phyloP scores from a whole-genome alignment of 2,797 vertebrate genomes.

The Amblyraja radiata region DNA sequence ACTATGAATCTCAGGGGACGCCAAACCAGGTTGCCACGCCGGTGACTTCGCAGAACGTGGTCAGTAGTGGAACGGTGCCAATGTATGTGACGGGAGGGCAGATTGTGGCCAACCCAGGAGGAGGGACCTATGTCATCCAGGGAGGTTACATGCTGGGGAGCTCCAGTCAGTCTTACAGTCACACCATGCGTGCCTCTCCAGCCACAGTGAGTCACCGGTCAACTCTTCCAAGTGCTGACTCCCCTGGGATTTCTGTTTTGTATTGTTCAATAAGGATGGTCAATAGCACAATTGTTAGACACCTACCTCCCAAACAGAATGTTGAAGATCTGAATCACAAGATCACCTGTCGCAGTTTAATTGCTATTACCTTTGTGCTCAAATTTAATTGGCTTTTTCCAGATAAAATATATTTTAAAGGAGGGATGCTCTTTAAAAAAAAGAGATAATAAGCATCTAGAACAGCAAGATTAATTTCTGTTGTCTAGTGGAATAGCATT shows the following conservation, averaged over 20 bases:
- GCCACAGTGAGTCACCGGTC: slow-evolving; percentile 71
- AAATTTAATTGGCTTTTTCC: slow-evolving; percentile 1
- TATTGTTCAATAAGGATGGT: slow-evolving; percentile 20
- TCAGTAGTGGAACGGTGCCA: slow-evolving; percentile 66
- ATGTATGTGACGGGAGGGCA: slow-evolving; percentile 82
- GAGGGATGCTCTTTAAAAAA: neutral
- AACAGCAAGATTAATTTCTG: slow-evolving; percentile 22
- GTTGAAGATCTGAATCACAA: slow-evolving; percentile 10
- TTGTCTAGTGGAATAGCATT: slow-evolving; percentile 2
- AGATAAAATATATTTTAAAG: neutral
- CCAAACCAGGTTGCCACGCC: slow-evolving; percentile 71
- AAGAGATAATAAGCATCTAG: neutral
- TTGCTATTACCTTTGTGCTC: neutral
- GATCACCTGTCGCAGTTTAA: neutral
- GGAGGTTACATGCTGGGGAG: slow-evolving; percentile 72
- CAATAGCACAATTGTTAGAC: slow-evolving; percentile 21
- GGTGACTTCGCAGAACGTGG: slow-evolving; percentile 64
- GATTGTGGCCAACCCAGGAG: slow-evolving; percentile 61
- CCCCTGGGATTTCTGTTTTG: slow-evolving; percentile 36
- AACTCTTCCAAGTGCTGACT: slow-evolving; percentile 38
- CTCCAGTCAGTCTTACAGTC: slow-evolving; percentile 71
- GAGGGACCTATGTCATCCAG: slow-evolving; percentile 71
- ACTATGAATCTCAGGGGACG: slow-evolving; percentile 70
- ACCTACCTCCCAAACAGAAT: slow-evolving; percentile 30
- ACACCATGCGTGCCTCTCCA: slow-evolving; percentile 81